Base-by-base conservation (phyloP, 2,888 invertebrate species). In the Drosophila kokeensis region DNA sequence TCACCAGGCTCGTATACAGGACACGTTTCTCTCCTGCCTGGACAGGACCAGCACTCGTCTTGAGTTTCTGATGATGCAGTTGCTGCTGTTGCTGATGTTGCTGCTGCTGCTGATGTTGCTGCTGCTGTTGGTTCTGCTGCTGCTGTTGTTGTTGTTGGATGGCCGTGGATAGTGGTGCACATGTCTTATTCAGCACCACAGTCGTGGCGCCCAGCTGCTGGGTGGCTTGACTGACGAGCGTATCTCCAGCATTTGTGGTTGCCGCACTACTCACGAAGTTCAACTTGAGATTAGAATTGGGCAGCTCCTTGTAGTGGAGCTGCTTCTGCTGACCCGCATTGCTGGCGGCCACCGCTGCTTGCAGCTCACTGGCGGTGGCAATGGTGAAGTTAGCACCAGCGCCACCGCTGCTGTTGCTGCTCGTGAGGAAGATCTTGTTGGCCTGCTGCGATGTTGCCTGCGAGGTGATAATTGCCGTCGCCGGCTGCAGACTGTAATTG, bases 401-500 rank as follows among this genome's bases (percentile, higher is more conserved):
- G 15, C 82, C 86, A 8, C 83, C 81, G 52, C 83, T 62, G 78
- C 89, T 81, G 75, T 87, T 90, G 79, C 87, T 90, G 79, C 83
- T 92, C 50, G 92, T 92, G 4, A 93, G 73, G 59, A 92, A 92
- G 58, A 93, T 92, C 81, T 93, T 93, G 82, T 92, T 93, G 50
- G 92, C 90, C 69, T 87, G 83, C 59, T 87, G 89, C 0, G 84
- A 68, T 15, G 83, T 15, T 53, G 91, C 87, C 63, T 92, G 92
- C 24, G 92, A 90, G 8, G 92, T 92, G 27, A 92, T 91, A 27
- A 92, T 92, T 29, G 92, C 92, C n/a, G 92, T 88, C 4, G 93
- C 87, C 18, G 93, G 92, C 66, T 93, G 93, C 59, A 93, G 68
- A 63, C 93, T 93, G 61, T 93, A 93, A 66, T 93, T 93, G 76